Evolutionary conservation across 2,888 invertebrate genomes (phyloP), one percentile per base, ranked within the genome.

Genomic region (Agapetus fuscipes): DNA sequence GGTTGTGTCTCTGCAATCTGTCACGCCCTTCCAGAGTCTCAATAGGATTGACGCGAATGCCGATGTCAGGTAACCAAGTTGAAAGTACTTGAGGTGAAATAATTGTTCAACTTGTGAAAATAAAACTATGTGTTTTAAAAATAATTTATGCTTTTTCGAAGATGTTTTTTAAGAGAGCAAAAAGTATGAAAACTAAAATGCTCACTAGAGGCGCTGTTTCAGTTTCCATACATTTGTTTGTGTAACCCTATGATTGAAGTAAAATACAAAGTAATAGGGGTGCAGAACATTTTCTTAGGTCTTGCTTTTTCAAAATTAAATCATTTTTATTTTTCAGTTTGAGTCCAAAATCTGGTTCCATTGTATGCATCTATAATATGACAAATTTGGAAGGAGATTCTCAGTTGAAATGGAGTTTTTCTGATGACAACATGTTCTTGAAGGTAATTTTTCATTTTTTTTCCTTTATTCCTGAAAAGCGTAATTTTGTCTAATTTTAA

Each of bases 321-420:
- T n/a, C n/a, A n/a, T n/a, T n/a, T n/a, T n/a, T n/a, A n/a, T n/a
- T 17, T 54, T 49, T 26, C 48, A 70, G 70, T 9, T 66, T 70
- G 17, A 68, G 58, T 1, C 66, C 69, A 0, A 67, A 67, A 51
- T 60, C 62, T 2, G 70, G 70, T 1, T 66, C 64, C 34, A 49
- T 70, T 5, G 45, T 64, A 0, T 66, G 66, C 45, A 63, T 64
- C 33, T 70, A 69, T 41, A 65, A 67, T 12, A 32, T 69, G 26
- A 69, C 70, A 0, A 59, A 66, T 2, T 62, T 70, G 60, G 58
- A 61, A 36, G 70, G 70, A 0, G 56, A 64, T 14, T 66, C 68
- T 0, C 63, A 70, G 46, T 55, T 70, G 0, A 64, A 66, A 39
- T 70, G 70, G 70, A 70, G 69, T 46, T 68, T 70, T 52, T 45